Base-by-base conservation (phyloP, 1,140 invertebrate species). In the Branchinecta lynchi region DNA sequence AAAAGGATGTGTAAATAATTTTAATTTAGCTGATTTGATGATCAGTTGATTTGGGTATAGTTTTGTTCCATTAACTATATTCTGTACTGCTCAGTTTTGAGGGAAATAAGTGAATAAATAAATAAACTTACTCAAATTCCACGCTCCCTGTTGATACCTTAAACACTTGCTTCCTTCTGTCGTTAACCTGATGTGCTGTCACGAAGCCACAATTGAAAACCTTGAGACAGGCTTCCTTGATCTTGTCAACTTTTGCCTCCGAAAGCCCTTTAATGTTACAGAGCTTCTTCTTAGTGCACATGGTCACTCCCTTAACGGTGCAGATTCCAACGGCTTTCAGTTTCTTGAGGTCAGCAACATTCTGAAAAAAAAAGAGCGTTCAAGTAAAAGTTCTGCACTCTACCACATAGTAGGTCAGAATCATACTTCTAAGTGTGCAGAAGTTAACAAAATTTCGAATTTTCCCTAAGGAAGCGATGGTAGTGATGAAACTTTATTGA, bases 241-340 rank as follows among this genome's bases (percentile, higher is more conserved):
- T 89, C 81, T 90, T 89, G 72, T 89, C 87, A 71, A 91, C 87
- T 79, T 90, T 90, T 7, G 84, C 85, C 75, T 90, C 87, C 45
- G 87, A 88, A 73, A 90, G 85, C 17, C 88, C 88, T 82, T 89
- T 89, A 65, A 90, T 87, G 71, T 80, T 81, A 75, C 84, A 83
- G 43, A 90, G 76, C 76, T 85, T 88, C 75, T 87, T 89, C 73
- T 82, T 84, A 15, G 88, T 90, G 7, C 82, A 85, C 89, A 92
- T 92, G 75, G 89, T 86, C 67, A 91, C 80, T 8, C 89, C 89
- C 81, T 86, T 87, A 43, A 91, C 83, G 0, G 89, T 90, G 75
- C 88, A 89, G 74, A 90, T 89, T 71, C 89, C 89, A 65, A 82
- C 81, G 45, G 82, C 79, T 78, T 90, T 89, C 70, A 91, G 77